Base-by-base conservation (phyloP, 2,113 vertebrate species). In the Brachypteracias leptosomus region DNA sequence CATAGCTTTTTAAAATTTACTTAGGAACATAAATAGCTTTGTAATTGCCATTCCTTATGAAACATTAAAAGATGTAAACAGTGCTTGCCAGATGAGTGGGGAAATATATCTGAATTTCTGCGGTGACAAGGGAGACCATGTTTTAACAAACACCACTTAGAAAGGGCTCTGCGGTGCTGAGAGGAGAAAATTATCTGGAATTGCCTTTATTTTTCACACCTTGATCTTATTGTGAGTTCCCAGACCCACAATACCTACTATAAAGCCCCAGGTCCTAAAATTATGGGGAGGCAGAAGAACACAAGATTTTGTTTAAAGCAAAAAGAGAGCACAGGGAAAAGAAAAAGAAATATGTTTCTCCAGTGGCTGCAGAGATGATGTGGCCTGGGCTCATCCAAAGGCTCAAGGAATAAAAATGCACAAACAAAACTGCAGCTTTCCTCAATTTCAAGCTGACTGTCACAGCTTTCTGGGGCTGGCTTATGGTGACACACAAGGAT, bases 1-100 rank as follows among this genome's bases (percentile, higher is more conserved):
- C 71, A 71, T 40, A 35, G 80, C 47, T 74, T 66, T 54, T 82
- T 57, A 38, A 3, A 58, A 93, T 92, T 94, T 93, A 73, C 46
- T 90, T 54, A 71, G 36, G 68, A 75, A n/a, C 63, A 75, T 52
- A 90, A 90, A 92, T 88, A 84, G 26, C 65, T 77, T 57, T 77
- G 62, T 96, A 94, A 94, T 94, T 93, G 82, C 31, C 13, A 55
- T 63, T 94, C 68, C 57, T 94, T 90, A 86, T 1, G 1, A 96
- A 95, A 81, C 15, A 0, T 3, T 84, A 55, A 35, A 36, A 67
- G 16, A 78, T 9, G n/a, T 74, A 88, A 93, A 74, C 85, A 86
- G 33, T 26, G 72, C 35, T 78, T 92, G 68, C 35, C 76, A 75
- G 66, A 65, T 17, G 44, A 91, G 61, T 52, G 62, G 35, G 16